Evolutionary conservation across 2,797 vertebrate species (phyloP).

Genomic region (Loris lydekkerianus): DNA sequence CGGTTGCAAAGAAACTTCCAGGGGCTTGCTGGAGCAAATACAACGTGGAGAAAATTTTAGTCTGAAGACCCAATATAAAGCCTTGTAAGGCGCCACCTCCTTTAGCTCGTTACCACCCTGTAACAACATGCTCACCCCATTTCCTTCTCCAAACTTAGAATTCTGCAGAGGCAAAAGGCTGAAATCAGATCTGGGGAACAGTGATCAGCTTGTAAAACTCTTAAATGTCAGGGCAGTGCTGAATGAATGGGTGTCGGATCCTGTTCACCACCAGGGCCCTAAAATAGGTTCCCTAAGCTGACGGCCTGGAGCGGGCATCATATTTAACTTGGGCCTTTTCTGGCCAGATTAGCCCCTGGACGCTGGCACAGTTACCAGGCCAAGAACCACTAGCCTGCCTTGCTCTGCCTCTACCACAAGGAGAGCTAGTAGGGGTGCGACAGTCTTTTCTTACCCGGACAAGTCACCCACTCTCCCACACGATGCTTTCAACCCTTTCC

Average conservation of each 20-base stretch:
- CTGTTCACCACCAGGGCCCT: background rate
- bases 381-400: background rate
- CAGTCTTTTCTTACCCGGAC: background rate
- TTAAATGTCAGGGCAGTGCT: slow-evolving; percentile 64
- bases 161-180: slow-evolving; percentile 42
- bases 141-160: background rate
- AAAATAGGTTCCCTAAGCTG: slow-evolving; percentile 60
- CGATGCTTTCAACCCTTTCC: background rate
- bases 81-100: background rate
- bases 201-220: background rate
- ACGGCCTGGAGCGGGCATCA: background rate
- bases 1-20: background rate
- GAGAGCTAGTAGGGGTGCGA: background rate
- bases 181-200: slow-evolving; percentile 20
- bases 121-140: background rate
- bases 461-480: background rate
- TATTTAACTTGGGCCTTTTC: slow-evolving; percentile 47
- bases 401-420: no score
- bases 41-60: background rate
- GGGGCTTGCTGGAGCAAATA: background rate
- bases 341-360: background rate
- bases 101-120: background rate
- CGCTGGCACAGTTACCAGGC: background rate
- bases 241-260: slow-evolving; percentile 56
- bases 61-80: background rate